Evolutionary conservation across 2,113 vertebrate genomes (phyloP).

Genomic region (Colinus virginianus): DNA sequence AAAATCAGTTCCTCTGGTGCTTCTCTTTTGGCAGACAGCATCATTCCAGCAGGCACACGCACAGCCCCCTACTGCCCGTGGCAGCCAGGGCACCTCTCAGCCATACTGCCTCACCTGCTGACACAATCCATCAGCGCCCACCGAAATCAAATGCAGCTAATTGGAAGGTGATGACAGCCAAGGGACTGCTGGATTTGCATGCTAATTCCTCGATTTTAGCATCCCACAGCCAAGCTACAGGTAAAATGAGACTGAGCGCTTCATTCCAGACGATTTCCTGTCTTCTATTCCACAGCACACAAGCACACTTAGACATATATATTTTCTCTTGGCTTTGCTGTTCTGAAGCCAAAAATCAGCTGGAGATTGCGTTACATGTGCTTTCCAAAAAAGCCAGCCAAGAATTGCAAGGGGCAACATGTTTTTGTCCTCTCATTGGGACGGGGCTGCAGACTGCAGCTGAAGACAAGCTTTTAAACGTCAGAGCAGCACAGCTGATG

Average conservation of each 20-base stretch:
- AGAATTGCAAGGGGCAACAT: neutral
- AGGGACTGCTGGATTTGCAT: constrained; percentile 69
- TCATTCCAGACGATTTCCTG: neutral
- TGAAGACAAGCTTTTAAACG: neutral
- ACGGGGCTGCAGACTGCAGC: neutral
- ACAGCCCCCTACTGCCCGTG: neutral
- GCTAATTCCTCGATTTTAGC: constrained; percentile 18
- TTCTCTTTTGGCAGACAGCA: constrained; percentile 39
- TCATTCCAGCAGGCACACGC: constrained; percentile 1
- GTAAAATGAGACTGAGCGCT: neutral
- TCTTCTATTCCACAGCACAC: neutral
- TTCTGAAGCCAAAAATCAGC: constrained; percentile 30
- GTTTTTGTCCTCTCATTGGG: neutral
- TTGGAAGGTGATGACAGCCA: constrained; percentile 84
- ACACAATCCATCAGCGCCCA: constrained; percentile 77
- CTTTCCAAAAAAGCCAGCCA: neutral
- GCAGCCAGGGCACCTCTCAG: constrained; percentile 70
- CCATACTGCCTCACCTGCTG: constrained; percentile 78
- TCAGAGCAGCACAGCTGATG: neutral
- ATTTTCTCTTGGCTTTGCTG: neutral
- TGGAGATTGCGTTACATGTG: neutral
- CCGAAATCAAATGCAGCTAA: constrained; percentile 81
- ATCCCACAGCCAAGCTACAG: neutral
- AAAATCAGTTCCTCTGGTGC: neutral
- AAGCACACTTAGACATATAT: neutral